Evolutionary conservation across 2,888 invertebrate species (phyloP).

Genomic region (Machimus atricapillus): DNA sequence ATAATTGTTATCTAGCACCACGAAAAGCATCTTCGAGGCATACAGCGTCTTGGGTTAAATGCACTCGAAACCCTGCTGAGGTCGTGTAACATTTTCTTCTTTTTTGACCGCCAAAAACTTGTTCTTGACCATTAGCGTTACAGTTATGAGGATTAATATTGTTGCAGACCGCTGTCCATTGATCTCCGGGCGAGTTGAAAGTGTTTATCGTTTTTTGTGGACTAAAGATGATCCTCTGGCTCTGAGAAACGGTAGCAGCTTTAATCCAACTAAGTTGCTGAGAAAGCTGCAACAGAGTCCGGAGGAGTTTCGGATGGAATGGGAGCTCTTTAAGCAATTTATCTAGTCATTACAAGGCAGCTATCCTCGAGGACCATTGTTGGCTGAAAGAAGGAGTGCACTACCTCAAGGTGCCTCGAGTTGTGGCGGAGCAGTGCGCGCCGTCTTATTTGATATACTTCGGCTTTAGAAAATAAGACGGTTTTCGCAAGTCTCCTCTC

Average conservation of each 20-base stretch:
- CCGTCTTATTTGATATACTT: not conserved
- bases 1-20: not conserved
- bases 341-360: not conserved
- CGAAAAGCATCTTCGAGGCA: not conserved
- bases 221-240: not conserved
- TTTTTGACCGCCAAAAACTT: constrained; percentile 11
- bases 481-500: not conserved
- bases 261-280: not conserved
- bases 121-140: not conserved
- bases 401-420: not conserved
- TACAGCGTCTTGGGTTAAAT: not conserved
- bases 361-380: not conserved
- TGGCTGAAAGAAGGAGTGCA: not conserved
- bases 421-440: not conserved
- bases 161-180: not conserved
- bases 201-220: not conserved
- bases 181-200: not conserved
- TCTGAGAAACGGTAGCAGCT: not conserved
- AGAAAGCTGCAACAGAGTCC: not conserved
- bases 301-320: not conserved
- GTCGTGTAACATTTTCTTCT: not conserved
- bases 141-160: not conserved
- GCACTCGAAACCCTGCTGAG: not conserved
- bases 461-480: not conserved
- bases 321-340: not conserved